phyloP scores from a whole-genome alignment of 1,140 invertebrate species.

The Hylyphantes graminicola region DNA sequence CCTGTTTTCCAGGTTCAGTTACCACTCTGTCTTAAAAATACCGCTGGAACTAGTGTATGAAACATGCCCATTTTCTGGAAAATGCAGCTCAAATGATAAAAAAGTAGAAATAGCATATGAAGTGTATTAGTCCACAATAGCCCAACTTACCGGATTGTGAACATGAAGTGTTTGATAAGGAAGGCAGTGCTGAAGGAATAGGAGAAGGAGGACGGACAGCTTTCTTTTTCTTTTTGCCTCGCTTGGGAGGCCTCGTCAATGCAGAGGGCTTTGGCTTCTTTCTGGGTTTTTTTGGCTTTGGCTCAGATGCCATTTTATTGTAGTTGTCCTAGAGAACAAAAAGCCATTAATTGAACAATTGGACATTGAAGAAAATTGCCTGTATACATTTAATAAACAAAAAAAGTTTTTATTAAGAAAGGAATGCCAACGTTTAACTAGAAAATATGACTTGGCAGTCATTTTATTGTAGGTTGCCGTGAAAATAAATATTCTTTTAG shows the following conservation, averaged over 20 bases:
- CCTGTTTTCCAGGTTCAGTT: too few species aligned
- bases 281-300: slow-evolving; percentile 82
- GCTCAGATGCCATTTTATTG: slow-evolving; percentile 73
- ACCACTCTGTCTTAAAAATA: too few species aligned
- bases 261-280: slow-evolving; percentile 80
- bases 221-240: slow-evolving; percentile 77
- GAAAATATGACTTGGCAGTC: too few species aligned
- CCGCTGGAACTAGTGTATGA: too few species aligned
- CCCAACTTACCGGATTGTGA: slow-evolving; percentile 28
- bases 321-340: slow-evolving; percentile 78
- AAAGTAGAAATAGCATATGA: neutral
- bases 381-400: too few species aligned
- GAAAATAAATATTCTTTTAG: too few species aligned
- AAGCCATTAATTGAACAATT: neutral
- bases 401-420: too few species aligned
- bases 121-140: neutral
- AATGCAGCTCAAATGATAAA: neutral
- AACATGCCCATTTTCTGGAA: neutral
- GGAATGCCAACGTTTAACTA: too few species aligned
- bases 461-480: too few species aligned
- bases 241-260: slow-evolving; percentile 75
- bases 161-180: neutral
- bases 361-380: neutral
- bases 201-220: slow-evolving; percentile 47
- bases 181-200: slow-evolving; percentile 35